Conservation (phyloP, 2,888 invertebrate species). For the Heliconius charithonia region DNA sequence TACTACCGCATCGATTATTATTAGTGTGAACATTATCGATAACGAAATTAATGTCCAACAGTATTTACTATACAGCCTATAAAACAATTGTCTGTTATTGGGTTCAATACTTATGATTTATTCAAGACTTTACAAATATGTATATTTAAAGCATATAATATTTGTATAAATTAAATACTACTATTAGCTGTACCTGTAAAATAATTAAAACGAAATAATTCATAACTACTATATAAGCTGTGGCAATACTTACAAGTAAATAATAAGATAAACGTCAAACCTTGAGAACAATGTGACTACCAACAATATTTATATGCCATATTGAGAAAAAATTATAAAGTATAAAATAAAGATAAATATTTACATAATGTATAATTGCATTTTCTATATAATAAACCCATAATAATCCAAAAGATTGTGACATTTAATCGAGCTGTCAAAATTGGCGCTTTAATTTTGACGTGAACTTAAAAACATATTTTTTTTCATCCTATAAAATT, state of each 20-base stretch:
- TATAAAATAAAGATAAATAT: no score
- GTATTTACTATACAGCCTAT: background rate
- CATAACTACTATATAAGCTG: background rate
- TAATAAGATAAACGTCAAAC: background rate
- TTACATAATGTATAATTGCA: background rate
- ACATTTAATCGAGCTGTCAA: constrained; percentile 5
- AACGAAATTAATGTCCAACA: constrained; percentile 46
- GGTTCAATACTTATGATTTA: background rate
- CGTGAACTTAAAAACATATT: background rate
- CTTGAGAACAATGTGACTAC: no score
- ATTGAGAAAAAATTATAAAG: no score
- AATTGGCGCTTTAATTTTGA: constrained; percentile 1
- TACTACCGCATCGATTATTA: constrained; percentile 47
- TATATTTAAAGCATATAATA: background rate
- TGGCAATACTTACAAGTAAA: background rate
- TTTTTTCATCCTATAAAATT: constrained; percentile 18
- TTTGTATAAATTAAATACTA: background rate
- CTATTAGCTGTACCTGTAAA: no score
- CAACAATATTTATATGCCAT: no score
- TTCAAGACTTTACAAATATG: background rate
- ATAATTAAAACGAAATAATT: background rate
- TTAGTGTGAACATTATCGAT: constrained; percentile 64
- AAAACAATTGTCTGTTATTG: background rate
- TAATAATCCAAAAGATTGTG: constrained; percentile 3
- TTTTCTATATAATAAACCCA: background rate